Evolutionary conservation across 1,140 invertebrate species (phyloP), one percentile per base, ranked within the genome.

Genomic region (Bombus soroeensis): DNA sequence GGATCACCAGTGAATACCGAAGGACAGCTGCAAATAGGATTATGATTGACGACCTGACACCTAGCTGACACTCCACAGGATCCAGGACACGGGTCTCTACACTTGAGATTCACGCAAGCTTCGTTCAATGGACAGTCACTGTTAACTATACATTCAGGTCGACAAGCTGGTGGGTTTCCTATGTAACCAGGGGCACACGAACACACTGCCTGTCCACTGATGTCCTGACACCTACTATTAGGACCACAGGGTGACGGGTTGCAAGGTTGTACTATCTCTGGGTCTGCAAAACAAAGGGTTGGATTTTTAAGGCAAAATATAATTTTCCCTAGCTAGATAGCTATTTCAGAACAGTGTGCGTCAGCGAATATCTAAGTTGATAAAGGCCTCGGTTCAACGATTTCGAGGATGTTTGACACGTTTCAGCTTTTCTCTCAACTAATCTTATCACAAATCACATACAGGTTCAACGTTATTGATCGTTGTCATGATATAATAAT

Each of bases 21-120:
- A 53, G 96, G 96, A 94, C 97, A 98, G 82, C 96, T 96, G 94
- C 97, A 98, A 73, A 97, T 96, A 2, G 97, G 97, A 94, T 97
- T 97, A 90, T 98, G 97, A 93, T 97, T 97, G 25, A 97, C 96
- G 59, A 97, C 96, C 94, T 96, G 95, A 93, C 97, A 98, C 81
- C 96, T 94, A 5, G 97, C 96, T 10, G 72, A 87, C 37, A 92
- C 89, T 22, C 96, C 96, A 91, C 96, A 97, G 22, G 94, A 93
- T 79, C 96, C 95, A 47, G 94, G 92, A 87, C 96, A 96, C 37
- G 96, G 96, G 87, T 96, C 94, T 28, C 81, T 89, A 86, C 96
- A 97, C 87, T 95, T 95, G 68, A 95, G 91, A 80, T 95, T 96
- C 25, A 94, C 94, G 81, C 95, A 96, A 22, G 95, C 94, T 59